Base-by-base conservation (phyloP, 2,797 vertebrate species). In the Megaceryle alcyon region DNA sequence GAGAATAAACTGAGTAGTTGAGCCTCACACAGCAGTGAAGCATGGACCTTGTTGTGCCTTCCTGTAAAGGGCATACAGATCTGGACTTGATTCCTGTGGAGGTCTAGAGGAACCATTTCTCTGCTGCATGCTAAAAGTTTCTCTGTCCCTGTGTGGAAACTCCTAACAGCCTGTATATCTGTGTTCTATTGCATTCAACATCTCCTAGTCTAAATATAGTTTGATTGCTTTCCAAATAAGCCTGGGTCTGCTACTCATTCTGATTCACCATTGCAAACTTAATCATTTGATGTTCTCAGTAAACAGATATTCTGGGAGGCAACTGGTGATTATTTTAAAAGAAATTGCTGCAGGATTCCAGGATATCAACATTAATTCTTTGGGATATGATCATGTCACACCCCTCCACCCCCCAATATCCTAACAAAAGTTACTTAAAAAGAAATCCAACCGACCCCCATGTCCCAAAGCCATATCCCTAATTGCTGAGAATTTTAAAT, bases 261-360 rank as follows among this genome's bases (percentile, higher is more conserved):
- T 95, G 82, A 95, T 96, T 96, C 95, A 92, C 77, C 86, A 26
- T 16, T 35, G 26, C 69, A 81, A 92, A 79, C 28, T 79, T 77
- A 72, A 93, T 97, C 64, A 95, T 95, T 92, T 82, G 70, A 70
- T 87, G 88, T 92, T 94, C 71, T 86, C 51, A 59, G 51, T 95
- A 91, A 96, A 86, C 79, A 91, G 82, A 86, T 22, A 35, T 54
- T 95, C 61, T 35, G 8, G 44, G 92, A 94, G 89, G 82, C 71
- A 91, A 63, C 2, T 92, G 81, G 57, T 88, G 33, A 68, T 90
- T 63, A 48, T 77, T 93, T 93, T 75, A 64, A 76, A 84, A 82
- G 43, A 90, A 96, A 77, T 57, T 33, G 7, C 82, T 43, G 53
- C 75, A 64, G 41, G 54, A 92, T 82, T 94, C 51, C 16, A 43